phyloP scores from a whole-genome alignment of 2,797 vertebrate species.

The Urosaurus nigricauda region DNA sequence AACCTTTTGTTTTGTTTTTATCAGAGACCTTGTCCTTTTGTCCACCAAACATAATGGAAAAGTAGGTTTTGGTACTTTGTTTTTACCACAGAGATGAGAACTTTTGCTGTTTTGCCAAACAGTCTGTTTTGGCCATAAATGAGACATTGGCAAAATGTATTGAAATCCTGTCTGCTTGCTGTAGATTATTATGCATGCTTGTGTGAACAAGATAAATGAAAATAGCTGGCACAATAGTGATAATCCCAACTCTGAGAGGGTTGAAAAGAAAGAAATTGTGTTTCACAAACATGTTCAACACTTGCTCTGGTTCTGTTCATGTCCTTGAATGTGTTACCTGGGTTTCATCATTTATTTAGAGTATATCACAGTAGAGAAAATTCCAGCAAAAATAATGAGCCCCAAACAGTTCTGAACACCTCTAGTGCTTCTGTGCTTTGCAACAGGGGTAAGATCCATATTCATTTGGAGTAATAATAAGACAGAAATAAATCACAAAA shows the following conservation, averaged over 20 bases:
- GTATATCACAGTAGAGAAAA: not conserved
- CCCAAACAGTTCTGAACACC: not conserved
- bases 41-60: too few relatives aligned
- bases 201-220: not conserved
- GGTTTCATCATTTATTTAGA: not conserved
- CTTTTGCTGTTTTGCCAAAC: too few relatives aligned
- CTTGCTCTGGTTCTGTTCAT: not conserved
- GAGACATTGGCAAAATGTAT: too few relatives aligned
- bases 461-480: not conserved
- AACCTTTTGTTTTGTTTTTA: too few relatives aligned
- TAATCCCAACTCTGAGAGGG: not conserved
- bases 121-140: too few relatives aligned
- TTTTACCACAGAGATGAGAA: too few relatives aligned
- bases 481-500: not conserved
- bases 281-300: not conserved
- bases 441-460: too few relatives aligned
- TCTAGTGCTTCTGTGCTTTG: not conserved
- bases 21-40: too few relatives aligned
- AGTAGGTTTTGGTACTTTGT: too few relatives aligned
- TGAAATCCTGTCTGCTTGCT: not conserved
- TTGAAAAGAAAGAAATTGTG: not conserved
- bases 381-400: not conserved
- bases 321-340: not conserved
- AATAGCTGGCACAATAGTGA: not conserved
- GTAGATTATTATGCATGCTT: not conserved